Base-by-base conservation (phyloP, 1,140 invertebrate genomes). In the Drosophila murphyi region DNA sequence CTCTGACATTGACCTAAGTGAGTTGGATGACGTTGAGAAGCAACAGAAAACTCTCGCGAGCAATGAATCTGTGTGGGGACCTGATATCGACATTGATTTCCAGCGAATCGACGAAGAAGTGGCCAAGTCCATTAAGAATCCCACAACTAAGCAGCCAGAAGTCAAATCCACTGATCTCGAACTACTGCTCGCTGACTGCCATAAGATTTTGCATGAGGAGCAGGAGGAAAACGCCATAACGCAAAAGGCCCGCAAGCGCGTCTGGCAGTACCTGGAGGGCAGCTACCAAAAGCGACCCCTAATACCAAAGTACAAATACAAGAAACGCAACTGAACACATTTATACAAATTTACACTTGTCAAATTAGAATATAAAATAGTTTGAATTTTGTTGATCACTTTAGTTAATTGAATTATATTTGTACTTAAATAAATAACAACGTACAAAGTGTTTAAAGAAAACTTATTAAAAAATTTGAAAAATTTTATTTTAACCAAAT, bases 241-340 rank as follows among this genome's bases (percentile, higher is more conserved):
- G 0, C 35, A 41, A 0, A 70, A 69, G 32, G 72, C 72, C 0
- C 72, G 72, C 37, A 74, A 74, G 6, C 72, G 72, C 7, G 43
- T 74, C 31, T 74, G 72, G 72, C 57, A 74, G 37, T 74, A 56
- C n/a, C 65, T 74, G 1, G 72, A 74, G 45, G 28, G 35, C 7
- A 74, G 65, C 72, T 74, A 74, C 43, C 41, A 74, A 4, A 70
- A 43, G 67, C 50, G 8, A 10, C 72, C 72, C 0, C 3, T 74
- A n/a, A 74, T 74, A 20, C 72, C 65, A 45, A 74, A 74, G 72
- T 74, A 57, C 72, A 74, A 74, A 70, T 70, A 68, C 28, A 47
- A 12, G 32, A 28, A 52, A 10, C 10, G 43, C 29, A 8, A 60
- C 43, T 34, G 39, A 43, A 43, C 4, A 43, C 39, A 43, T 43